A percentile compares a stretch with the other conserved stretches of the same genome.
These are phyloP conservation scores for Rhadinocentrus ornatus DNA, from an alignment of 2,797 vertebrate genomes.

Conservation along the genomic window DNA sequence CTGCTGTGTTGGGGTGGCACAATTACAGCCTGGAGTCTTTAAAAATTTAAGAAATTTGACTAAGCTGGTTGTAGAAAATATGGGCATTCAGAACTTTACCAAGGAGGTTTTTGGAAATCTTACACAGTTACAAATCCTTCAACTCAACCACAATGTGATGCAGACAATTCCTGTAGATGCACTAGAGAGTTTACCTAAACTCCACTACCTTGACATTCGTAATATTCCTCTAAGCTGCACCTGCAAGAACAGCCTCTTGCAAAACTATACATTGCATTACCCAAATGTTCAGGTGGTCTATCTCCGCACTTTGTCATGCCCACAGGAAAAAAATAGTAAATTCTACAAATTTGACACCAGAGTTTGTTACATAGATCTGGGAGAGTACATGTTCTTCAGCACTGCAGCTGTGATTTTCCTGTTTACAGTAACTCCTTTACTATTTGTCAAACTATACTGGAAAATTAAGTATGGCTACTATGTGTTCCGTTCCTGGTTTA, in stretches of 20 bases:
- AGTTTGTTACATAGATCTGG: conserved; percentile 84
- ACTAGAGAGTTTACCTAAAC: conserved; percentile 73
- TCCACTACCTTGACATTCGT: conserved; percentile 87
- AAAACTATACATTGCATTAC: conserved; percentile 81
- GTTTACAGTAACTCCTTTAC: conserved; percentile 78
- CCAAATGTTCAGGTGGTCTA: conserved; percentile 81
- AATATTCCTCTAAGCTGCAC: conserved; percentile 85
- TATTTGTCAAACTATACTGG: conserved; percentile 85
- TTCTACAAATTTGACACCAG: conserved; percentile 85
- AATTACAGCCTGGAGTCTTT: conserved; percentile 85
- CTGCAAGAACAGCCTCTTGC: conserved; percentile 83
- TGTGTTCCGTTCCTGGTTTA: conserved; percentile 85
- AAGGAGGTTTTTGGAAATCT: conserved; percentile 86
- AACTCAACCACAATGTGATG: conserved; percentile 86
- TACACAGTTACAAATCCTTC: conserved; percentile 73
- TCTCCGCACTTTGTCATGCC: conserved; percentile 78
- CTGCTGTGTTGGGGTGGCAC: conserved; percentile 80
- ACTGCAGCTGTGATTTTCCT: conserved; percentile 77
- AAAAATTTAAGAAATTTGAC: conserved; percentile 83
- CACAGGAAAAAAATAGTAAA: conserved; percentile 41
- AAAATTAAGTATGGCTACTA: conserved; percentile 86
- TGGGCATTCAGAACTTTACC: conserved; percentile 83
- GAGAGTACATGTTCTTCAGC: conserved; percentile 76
- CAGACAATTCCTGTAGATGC: conserved; percentile 70
- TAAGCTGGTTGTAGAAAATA: conserved; percentile 83